These are phyloP conservation scores for Empis livida DNA, from an alignment of 2,888 invertebrate genomes.

Conservation along the genomic window DNA sequence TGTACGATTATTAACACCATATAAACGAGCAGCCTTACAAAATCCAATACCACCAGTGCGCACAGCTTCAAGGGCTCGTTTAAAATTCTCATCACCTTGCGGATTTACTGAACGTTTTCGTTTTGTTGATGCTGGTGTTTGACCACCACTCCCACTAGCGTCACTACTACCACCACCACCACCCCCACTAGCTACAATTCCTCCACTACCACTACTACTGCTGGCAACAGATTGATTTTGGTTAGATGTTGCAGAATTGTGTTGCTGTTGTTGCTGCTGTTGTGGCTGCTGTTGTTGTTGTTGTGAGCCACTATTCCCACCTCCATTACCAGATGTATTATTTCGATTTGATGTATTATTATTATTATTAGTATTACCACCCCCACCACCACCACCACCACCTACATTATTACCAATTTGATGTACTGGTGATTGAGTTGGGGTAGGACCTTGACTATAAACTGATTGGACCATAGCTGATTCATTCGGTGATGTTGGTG, in stretches of 20 bases:
- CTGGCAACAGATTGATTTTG: no score
- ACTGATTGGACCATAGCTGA: conserved; percentile 40
- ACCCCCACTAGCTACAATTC: conserved; percentile 26
- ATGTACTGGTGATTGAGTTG: conserved; percentile 35
- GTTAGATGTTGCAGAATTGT: neutral
- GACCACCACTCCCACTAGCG: conserved; percentile 17
- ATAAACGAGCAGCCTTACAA: conserved; percentile 72
- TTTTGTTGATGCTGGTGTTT: conserved; percentile 32
- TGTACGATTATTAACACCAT: conserved; percentile 74
- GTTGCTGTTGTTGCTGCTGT: neutral
- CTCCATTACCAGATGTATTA: neutral
- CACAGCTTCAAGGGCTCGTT: conserved; percentile 67
- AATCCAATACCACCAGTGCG: conserved; percentile 73
- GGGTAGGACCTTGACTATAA: conserved; percentile 37
- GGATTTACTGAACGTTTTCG: conserved; percentile 65
- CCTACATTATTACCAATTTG: conserved; percentile 12
- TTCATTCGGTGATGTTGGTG: conserved; percentile 44
- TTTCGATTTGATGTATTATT: neutral
- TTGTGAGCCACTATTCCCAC: neutral
- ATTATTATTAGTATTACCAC: neutral
- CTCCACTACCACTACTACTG: conserved; percentile 3
- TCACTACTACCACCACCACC: conserved; percentile 24
- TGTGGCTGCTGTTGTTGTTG: neutral
- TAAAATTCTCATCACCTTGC: conserved; percentile 72
- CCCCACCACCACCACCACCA: conserved; percentile 17